Conservation (phyloP, 2,113 vertebrate genomes). For the Illadopsis cleaveri region DNA sequence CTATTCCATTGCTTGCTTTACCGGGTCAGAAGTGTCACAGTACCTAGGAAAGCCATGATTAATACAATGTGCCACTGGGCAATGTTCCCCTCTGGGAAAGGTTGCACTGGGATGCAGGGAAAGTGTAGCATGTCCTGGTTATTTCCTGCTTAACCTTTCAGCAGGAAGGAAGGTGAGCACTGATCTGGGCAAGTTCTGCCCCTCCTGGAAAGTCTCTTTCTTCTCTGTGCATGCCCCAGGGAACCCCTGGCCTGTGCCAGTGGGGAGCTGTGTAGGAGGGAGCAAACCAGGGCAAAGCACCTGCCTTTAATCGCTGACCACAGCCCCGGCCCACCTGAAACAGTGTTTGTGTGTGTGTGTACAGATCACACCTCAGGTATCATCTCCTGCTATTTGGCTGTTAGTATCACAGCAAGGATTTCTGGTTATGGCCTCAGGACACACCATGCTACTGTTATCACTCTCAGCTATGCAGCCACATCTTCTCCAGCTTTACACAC, state of each 20-base stretch:
- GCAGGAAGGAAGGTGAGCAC: background rate
- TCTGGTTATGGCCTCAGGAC: background rate
- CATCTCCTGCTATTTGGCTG: background rate
- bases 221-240: background rate
- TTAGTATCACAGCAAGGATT: conserved; percentile 22
- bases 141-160: background rate
- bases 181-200: background rate
- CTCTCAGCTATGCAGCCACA: background rate
- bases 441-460: background rate
- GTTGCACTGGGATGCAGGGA: background rate
- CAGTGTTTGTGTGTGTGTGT: background rate
- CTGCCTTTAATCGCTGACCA: background rate
- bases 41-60: background rate
- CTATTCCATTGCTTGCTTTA: background rate
- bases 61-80: background rate
- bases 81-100: background rate
- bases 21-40: background rate
- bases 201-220: background rate
- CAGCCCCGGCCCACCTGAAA: rapidly evolving
- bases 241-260: background rate
- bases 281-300: background rate
- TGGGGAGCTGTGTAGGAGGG: background rate
- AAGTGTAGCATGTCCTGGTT: background rate
- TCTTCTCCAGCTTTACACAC: background rate
- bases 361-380: background rate